A percentile compares a stretch with the other conserved stretches of the same genome.
Evolutionary conservation across 2,113 vertebrate species (phyloP).

Genomic region (Clarias batrachus): DNA sequence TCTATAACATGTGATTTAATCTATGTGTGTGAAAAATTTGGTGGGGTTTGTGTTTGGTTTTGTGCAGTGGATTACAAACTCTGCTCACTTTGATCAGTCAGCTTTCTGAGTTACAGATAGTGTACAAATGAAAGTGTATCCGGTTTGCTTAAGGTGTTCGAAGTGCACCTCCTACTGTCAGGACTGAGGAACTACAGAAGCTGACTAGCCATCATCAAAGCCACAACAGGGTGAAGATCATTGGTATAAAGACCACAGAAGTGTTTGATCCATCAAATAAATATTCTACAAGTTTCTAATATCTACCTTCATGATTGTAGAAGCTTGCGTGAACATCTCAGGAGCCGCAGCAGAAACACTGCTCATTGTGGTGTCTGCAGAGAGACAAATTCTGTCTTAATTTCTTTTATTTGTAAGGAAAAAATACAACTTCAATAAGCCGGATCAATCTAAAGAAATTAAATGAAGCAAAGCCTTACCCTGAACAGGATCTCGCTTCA

Average conservation of each 20-base stretch:
- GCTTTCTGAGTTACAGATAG: neutral
- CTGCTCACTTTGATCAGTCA: neutral
- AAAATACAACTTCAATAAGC: neutral
- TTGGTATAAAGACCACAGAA: neutral
- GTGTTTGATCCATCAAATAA: neutral
- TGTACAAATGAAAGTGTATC: neutral
- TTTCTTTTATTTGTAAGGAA: neutral
- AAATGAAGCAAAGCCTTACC: constrained; percentile 59
- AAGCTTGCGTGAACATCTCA: constrained; percentile 69
- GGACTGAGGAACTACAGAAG: neutral
- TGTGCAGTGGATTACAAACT: neutral
- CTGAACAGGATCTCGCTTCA: constrained; percentile 70
- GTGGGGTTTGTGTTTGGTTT: neutral
- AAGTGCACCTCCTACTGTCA: neutral
- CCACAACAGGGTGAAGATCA: neutral
- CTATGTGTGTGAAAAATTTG: neutral
- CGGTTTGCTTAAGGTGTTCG: too few relatives aligned
- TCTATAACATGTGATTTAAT: neutral
- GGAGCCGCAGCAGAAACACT: constrained; percentile 73
- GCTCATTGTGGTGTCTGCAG: constrained; percentile 64
- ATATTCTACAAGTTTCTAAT: too few relatives aligned
- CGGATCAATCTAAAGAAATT: neutral
- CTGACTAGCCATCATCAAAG: neutral
- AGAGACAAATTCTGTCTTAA: constrained; percentile 12
- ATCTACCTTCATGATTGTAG: constrained; percentile 81